Evolutionary conservation across 2,113 vertebrate genomes (phyloP).

Genomic region (Anolis sagrei): DNA sequence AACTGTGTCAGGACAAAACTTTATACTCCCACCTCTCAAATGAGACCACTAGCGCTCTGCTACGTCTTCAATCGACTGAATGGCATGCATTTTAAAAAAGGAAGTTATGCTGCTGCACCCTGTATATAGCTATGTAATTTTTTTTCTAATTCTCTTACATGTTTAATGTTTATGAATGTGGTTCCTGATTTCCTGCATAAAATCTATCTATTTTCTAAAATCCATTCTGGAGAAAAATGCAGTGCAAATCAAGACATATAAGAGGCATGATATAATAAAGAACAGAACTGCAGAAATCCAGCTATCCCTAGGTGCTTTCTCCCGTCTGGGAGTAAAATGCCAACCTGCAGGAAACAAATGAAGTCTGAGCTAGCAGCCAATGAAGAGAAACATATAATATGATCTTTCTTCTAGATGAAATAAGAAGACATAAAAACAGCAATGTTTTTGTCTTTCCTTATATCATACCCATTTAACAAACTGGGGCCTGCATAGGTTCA

Average conservation of each 20-base stretch:
- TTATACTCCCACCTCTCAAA: too few species aligned
- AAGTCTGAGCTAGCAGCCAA: conserved; percentile 16
- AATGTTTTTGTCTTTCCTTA: not conserved
- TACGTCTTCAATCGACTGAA: too few species aligned
- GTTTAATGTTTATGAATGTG: not conserved
- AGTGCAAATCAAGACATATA: not conserved
- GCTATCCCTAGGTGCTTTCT: conserved; percentile 4
- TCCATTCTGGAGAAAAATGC: not conserved
- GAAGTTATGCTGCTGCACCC: too few species aligned
- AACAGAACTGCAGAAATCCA: not conserved
- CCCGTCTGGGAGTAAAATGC: conserved; percentile 27
- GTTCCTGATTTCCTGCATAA: not conserved
- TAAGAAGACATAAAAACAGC: conserved; percentile 29
- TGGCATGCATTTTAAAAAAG: too few species aligned
- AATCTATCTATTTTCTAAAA: not conserved
- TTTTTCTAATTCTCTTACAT: too few species aligned
- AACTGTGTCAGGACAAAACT: too few species aligned
- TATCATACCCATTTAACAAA: conserved; percentile 31
- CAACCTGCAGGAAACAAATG: conserved; percentile 37
- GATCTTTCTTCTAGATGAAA: conserved; percentile 28
- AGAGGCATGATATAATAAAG: not conserved
- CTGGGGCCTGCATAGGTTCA: not conserved
- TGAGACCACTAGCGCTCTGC: too few species aligned
- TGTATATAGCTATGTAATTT: too few species aligned
- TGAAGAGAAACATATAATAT: conserved; percentile 20